Conservation (phyloP, 1,140 invertebrate species). For the Babylonia areolata region DNA sequence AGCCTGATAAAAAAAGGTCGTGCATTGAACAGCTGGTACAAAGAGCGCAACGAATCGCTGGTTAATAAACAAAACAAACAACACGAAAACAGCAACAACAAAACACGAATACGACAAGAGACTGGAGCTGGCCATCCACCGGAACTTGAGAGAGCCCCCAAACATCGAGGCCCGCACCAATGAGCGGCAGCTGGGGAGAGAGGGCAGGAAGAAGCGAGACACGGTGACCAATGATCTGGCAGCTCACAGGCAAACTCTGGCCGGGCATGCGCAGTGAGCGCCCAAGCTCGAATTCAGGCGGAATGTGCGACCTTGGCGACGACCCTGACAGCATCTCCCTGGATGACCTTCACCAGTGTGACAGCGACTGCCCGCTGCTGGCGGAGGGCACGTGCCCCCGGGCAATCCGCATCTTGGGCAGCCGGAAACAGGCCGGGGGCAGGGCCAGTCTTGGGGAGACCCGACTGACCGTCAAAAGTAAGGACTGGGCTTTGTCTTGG, state of each 20-base stretch:
- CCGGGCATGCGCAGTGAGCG: conserved; percentile 35
- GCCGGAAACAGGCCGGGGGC: not conserved
- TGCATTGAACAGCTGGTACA: too few species aligned
- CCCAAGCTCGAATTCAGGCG: conserved; percentile 2
- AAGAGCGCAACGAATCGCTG: too few species aligned
- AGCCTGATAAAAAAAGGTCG: too few species aligned
- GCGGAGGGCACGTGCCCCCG: conserved; percentile 25
- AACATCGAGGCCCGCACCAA: too few species aligned
- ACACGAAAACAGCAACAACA: too few species aligned
- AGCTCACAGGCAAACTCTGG: conserved; percentile 32
- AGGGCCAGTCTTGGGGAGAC: conserved; percentile 31
- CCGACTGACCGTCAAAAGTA: conserved; percentile 26
- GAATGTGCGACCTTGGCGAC: conserved; percentile 22
- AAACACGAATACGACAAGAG: too few species aligned
- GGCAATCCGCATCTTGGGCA: conserved; percentile 3
- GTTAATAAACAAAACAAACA: too few species aligned
- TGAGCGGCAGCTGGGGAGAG: too few species aligned
- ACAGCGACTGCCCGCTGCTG: conserved; percentile 38
- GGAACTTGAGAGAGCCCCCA: too few species aligned
- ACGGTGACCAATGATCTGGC: conserved; percentile 35
- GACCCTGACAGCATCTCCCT: conserved; percentile 32
- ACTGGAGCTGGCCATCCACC: too few species aligned
- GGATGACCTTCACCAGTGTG: conserved; percentile 33
- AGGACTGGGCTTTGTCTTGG: not conserved
- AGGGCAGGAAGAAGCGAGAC: not conserved